Conservation (phyloP, 2,797 vertebrate species). For the Syndactyla subalaris region DNA sequence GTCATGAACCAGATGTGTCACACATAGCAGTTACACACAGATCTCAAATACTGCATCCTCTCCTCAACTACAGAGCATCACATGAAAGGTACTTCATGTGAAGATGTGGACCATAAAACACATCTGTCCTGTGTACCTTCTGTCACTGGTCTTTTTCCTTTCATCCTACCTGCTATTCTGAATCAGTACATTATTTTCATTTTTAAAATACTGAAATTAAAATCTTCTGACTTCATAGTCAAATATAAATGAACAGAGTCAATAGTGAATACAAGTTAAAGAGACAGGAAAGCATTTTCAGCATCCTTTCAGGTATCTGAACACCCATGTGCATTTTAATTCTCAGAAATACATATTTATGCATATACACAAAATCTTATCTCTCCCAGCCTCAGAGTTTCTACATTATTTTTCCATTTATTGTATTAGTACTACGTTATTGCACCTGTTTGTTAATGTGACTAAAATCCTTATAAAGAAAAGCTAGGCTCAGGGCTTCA, state of each 20-base stretch:
- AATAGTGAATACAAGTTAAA: neutral
- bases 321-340: neutral
- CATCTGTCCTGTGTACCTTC: neutral
- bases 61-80: neutral
- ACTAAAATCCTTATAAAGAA: neutral
- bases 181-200: neutral
- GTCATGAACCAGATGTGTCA: neutral
- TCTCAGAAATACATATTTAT: neutral
- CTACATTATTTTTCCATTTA: neutral
- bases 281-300: neutral
- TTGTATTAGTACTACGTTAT: neutral
- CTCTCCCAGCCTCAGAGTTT: neutral
- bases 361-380: neutral
- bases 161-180: neutral
- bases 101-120: neutral
- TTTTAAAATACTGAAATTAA: neutral
- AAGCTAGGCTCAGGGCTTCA: neutral
- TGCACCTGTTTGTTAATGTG: neutral
- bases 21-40: neutral
- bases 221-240: neutral
- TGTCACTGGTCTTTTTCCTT: neutral
- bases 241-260: neutral
- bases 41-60: neutral
- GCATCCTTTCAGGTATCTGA: neutral
- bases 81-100: fast-evolving